Evolutionary conservation across 2,888 invertebrate species (phyloP).

Genomic region (Nowickia ferox): DNA sequence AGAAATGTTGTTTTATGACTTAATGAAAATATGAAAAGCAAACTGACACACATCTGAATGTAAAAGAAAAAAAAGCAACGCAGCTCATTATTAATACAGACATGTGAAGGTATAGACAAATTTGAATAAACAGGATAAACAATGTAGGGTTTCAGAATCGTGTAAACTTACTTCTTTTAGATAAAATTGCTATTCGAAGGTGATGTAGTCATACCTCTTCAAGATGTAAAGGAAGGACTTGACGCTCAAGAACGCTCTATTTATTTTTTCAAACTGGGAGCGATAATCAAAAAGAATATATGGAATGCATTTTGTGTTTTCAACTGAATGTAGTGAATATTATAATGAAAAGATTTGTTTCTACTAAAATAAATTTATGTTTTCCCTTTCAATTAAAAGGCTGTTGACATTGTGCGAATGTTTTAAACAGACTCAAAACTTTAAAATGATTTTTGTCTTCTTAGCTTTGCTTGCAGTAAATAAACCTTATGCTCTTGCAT

Average conservation of each 20-base stretch:
- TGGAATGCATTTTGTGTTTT: too few species aligned
- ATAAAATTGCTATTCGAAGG: neutral
- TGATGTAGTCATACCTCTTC: too few species aligned
- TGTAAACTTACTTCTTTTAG: neutral
- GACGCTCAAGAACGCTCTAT: too few species aligned
- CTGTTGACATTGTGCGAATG: neutral
- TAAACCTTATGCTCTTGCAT: neutral
- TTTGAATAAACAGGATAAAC: neutral
- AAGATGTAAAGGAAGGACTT: too few species aligned
- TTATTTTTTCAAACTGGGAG: too few species aligned
- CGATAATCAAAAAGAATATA: too few species aligned
- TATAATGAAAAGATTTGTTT: too few species aligned
- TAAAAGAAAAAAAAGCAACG: neutral
- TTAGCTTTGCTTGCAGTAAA: neutral
- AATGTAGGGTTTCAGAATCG: neutral
- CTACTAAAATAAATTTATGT: too few species aligned
- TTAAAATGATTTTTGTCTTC: neutral
- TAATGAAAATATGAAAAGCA: slow-evolving; percentile 34
- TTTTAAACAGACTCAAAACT: neutral
- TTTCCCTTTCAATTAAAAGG: too few species aligned
- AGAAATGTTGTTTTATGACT: slow-evolving; percentile 25
- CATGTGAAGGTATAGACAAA: neutral
- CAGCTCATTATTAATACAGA: slow-evolving; percentile 2
- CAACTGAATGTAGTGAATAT: too few species aligned
- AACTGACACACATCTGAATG: slow-evolving; percentile 11